These are phyloP conservation scores for Agonopterix alstromeriana DNA, from an alignment of 2,888 invertebrate species.

Conservation along the genomic window DNA sequence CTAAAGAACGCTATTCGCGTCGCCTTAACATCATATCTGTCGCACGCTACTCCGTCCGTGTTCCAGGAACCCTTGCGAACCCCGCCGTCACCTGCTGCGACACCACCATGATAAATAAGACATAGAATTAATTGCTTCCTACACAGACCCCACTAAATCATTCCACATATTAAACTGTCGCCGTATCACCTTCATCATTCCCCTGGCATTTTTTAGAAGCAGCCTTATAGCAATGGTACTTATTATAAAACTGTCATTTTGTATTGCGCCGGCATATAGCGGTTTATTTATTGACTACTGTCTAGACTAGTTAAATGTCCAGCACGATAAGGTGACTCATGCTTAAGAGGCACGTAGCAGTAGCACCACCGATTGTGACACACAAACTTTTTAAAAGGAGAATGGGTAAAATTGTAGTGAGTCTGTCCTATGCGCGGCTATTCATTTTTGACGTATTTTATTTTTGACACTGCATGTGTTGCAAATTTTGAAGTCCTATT, in stretches of 20 bases:
- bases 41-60: slow-evolving; percentile 1
- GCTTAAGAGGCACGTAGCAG: slow-evolving; percentile 6
- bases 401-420: too few relatives aligned
- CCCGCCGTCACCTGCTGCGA: slow-evolving; percentile 60
- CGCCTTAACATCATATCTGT: slow-evolving; percentile 10
- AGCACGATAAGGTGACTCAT: neutral
- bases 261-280: slow-evolving; percentile 38
- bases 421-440: too few relatives aligned
- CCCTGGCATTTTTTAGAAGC: slow-evolving; percentile 27
- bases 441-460: too few relatives aligned
- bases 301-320: slow-evolving; percentile 2
- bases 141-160: slow-evolving; percentile 54
- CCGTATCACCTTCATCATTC: slow-evolving; percentile 44
- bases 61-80: slow-evolving; percentile 25
- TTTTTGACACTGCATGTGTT: too few relatives aligned
- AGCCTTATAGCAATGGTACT: slow-evolving; percentile 7
- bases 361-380: neutral
- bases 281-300: slow-evolving; percentile 38
- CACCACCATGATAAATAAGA: slow-evolving; percentile 64
- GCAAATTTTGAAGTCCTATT: too few relatives aligned
- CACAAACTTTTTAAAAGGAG: too few relatives aligned
- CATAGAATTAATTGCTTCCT: slow-evolving; percentile 70
- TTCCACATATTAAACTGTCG: slow-evolving; percentile 50
- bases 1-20: slow-evolving; percentile 14
- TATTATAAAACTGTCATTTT: slow-evolving; percentile 46